phyloP scores from a whole-genome alignment of 2,888 invertebrate species.

The Ormyrus thymus region DNA sequence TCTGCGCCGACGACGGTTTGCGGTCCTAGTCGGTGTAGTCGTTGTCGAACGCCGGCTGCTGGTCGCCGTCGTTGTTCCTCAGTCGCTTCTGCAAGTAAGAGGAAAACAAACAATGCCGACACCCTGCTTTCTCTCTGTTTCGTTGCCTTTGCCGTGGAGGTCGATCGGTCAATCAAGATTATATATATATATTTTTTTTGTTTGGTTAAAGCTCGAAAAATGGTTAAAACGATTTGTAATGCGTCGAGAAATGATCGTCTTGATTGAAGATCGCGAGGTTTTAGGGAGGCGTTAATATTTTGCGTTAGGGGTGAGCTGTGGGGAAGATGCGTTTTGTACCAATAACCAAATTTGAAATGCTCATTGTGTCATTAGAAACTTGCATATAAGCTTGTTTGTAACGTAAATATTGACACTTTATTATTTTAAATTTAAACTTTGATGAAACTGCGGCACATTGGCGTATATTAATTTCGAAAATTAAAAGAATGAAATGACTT shows the following conservation, averaged over 20 bases:
- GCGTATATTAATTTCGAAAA: too few relatives aligned
- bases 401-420: too few relatives aligned
- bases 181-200: too few relatives aligned
- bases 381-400: too few relatives aligned
- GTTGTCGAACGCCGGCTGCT: constrained; percentile 63
- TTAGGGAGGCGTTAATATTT: constrained; percentile 48
- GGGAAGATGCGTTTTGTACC: constrained; percentile 23
- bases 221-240: too few relatives aligned
- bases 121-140: constrained; percentile 27
- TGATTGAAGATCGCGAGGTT: constrained; percentile 23
- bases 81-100: constrained; percentile 77
- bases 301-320: constrained; percentile 33
- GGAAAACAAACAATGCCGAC: constrained; percentile 61
- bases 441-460: too few relatives aligned
- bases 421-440: too few relatives aligned
- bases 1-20: constrained; percentile 15
- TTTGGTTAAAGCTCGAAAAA: too few relatives aligned
- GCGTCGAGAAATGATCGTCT: constrained; percentile 8
- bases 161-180: constrained; percentile 15
- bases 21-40: constrained; percentile 66
- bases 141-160: background rate
- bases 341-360: constrained; percentile 20
- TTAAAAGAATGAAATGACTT: too few relatives aligned
- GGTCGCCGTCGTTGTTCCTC: constrained; percentile 68
- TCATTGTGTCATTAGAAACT: too few relatives aligned